Percentiles rank a stretch among this genome's conserved stretches.
Conservation (phyloP, 2,113 vertebrate genomes). For the Origma solitaria region DNA sequence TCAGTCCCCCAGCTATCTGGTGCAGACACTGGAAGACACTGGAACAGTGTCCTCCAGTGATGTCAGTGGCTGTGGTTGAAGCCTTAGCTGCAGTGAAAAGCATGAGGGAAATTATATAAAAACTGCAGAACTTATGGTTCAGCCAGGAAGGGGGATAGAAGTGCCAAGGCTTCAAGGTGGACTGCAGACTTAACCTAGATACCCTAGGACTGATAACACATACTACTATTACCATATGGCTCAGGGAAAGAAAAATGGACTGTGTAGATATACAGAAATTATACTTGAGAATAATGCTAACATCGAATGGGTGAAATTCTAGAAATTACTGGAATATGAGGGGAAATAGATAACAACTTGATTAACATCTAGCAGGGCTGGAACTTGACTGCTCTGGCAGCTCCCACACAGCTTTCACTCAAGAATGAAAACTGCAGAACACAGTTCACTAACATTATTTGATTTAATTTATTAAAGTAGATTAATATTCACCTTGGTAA, state of each 20-base stretch:
- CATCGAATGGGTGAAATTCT: neutral
- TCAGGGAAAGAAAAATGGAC: neutral
- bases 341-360: neutral
- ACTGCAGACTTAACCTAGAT: neutral
- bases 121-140: neutral
- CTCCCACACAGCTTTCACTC: neutral
- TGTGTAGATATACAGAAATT: neutral
- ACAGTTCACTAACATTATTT: neutral
- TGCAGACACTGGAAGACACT: neutral
- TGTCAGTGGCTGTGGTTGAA: neutral
- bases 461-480: neutral
- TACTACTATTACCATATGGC: neutral
- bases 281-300: neutral
- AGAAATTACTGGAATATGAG: neutral
- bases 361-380: neutral
- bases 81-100: neutral
- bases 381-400: neutral
- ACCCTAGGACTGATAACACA: neutral
- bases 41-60: neutral
- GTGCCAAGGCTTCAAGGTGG: neutral
- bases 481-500: neutral
- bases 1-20: neutral
- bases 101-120: neutral
- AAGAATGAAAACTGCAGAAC: neutral
- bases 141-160: neutral